Base-by-base conservation (phyloP, 1,140 invertebrate genomes). In the Conus betulinus region DNA sequence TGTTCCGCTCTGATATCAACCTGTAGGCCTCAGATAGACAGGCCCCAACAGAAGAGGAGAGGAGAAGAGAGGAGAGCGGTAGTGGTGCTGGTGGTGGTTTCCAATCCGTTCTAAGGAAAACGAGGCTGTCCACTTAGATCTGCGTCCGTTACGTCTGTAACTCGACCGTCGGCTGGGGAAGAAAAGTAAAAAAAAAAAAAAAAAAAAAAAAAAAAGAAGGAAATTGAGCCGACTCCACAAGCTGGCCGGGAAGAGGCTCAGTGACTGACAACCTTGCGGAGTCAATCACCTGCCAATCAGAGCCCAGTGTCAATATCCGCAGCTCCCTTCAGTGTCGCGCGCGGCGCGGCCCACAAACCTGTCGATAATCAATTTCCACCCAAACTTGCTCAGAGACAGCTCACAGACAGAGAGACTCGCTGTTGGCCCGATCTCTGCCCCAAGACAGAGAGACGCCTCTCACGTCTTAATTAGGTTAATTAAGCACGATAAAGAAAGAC, bases 251-350 rank as follows among this genome's bases (percentile, higher is more conserved):
- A 78, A 78, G 27, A 39, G 27, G 39, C 27, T 39, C 7, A 78
- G 8, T 23, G n/a, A 53, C 7, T 53, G 79, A 81, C 79, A 53
- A 17, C 79, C 79, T 23, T 20, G 60, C 51, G 6, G 10, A 84
- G 82, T 84, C 82, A 84, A 67, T 84, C 57, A 84, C n/a, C 20
- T 84, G 82, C 82, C 82, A 84, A 84, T 84, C 82, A 84, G 81
- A 23, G n/a, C 51, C 10, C 7, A 23, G 25, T 78, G 76, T 51
- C 76, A 78, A 78, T 78, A 51, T 51, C 76, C 23, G 1, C 20
- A 74, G 13, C 20, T 25, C 25, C 11, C 25, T 39, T 39, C 39
- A 39, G 0, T 39, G 39, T 39, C 39, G 39, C 3, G 39, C 3
- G 39, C 3, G 39, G 39, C 39, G 39, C 39, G 39, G 39, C 39